Evolutionary conservation across 2,888 invertebrate genomes (phyloP).

Genomic region (Leptura quadrifasciata): DNA sequence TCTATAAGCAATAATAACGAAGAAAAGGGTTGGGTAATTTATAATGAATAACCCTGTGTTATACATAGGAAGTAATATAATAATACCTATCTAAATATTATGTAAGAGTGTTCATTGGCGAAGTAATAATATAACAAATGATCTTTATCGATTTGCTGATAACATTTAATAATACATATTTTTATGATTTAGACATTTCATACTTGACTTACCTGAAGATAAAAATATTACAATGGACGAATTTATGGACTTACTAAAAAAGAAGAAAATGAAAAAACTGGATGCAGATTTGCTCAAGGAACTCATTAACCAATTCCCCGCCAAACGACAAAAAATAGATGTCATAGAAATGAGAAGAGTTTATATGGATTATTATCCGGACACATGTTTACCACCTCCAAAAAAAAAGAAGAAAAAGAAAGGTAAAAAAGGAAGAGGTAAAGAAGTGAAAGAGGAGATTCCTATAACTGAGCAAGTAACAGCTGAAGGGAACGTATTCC

Average conservation of each 20-base stretch:
- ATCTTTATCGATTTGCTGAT: no score
- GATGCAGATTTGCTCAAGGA: constrained; percentile 68
- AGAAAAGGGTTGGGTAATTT: no score
- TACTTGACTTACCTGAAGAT: constrained; percentile 69
- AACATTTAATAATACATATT: background rate
- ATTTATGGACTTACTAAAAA: constrained; percentile 66
- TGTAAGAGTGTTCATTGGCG: no score
- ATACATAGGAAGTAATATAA: no score
- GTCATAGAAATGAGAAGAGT: constrained; percentile 69
- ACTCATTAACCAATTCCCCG: constrained; percentile 68
- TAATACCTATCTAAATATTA: no score
- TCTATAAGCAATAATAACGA: no score
- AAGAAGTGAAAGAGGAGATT: no score
- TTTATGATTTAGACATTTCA: constrained; percentile 68
- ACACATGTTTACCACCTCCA: constrained; percentile 67
- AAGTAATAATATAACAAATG: no score
- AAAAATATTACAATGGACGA: constrained; percentile 63
- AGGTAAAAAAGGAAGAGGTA: constrained; percentile 47
- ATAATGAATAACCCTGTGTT: no score
- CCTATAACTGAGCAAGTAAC: background rate
- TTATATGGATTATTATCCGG: constrained; percentile 73
- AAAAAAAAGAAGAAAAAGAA: constrained; percentile 65
- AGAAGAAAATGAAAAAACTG: constrained; percentile 69
- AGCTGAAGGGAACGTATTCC: background rate
- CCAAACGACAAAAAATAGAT: constrained; percentile 69